Base-by-base conservation (phyloP, 2,113 vertebrate genomes). In the Heliornis fulica region DNA sequence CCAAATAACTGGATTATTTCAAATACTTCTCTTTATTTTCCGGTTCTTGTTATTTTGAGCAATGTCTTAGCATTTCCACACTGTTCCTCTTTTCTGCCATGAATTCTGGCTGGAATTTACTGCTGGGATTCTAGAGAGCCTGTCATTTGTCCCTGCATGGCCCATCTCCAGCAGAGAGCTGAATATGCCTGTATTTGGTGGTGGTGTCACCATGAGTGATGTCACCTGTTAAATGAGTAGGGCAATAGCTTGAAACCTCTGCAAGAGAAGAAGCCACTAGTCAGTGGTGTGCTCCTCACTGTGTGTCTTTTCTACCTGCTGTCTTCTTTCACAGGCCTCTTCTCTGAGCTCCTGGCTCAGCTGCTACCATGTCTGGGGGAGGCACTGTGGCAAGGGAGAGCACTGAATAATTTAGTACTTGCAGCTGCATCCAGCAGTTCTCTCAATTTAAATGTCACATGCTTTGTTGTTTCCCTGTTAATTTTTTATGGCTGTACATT, bases 361-460 rank as follows among this genome's bases (percentile, higher is more conserved):
- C 88, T 76, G 78, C 46, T 63, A 2, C 17, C 0, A 0, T 36
- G 51, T 19, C 83, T 63, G 74, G 19, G 34, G 60, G 54, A 83
- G 69, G 77, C 0, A 3, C 45, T 0, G 0, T 53, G 61, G 56
- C 65, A 61, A 45, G 22, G 51, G 40, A 87, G 50, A 64, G 29
- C 71, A 4, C 87, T 97, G 92, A 96, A 95, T 96, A 96, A 96
- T 97, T 95, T 63, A 97, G 68, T 38, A 77, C 53, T 45, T 93
- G 90, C 69, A 81, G 77, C 78, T 88, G 82, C 85, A 74, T 81
- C 59, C 71, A 90, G 93, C 84, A 91, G n/a, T 79, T 84, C 85
- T 91, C 80, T 82, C 84, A 38, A 16, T 89, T 70, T 76, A 68
- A 83, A 91, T 87, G 78, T 65, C 81, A 43, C 57, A 40, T 53